These are phyloP conservation scores for Nothoprocta pentlandii DNA, from an alignment of 2,113 vertebrate species.

Conservation along the genomic window DNA sequence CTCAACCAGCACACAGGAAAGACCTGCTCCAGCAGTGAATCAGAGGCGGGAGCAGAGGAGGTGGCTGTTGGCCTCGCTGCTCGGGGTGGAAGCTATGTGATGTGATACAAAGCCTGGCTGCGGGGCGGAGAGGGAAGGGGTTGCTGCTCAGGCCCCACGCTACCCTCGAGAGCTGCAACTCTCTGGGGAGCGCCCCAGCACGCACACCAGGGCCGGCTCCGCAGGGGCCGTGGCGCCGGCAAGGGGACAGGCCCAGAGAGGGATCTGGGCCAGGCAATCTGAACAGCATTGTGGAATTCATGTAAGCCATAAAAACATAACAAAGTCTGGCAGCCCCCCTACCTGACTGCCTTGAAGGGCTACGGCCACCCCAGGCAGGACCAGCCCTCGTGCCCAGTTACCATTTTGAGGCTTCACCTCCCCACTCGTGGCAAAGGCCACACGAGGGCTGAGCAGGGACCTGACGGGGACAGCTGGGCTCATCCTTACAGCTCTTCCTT, in stretches of 20 bases:
- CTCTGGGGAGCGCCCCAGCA: background rate
- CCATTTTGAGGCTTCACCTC: background rate
- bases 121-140: background rate
- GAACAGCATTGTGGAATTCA: background rate
- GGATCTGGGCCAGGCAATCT: constrained; percentile 10
- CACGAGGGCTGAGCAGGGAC: background rate
- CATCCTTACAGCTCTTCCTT: background rate
- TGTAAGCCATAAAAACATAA: background rate
- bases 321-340: background rate
- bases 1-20: constrained; percentile 62
- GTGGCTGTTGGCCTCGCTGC: constrained; percentile 9
- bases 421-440: background rate
- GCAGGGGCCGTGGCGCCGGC: background rate
- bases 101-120: background rate
- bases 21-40: constrained; percentile 66
- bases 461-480: background rate
- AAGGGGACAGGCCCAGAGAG: background rate
- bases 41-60: constrained; percentile 47
- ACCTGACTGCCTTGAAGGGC: background rate
- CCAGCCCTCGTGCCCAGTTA: background rate
- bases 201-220: background rate
- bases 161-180: constrained; percentile 11
- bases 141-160: background rate
- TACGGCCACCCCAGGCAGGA: background rate
- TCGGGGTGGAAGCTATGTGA: background rate